These are phyloP conservation scores for Archilochus colubris DNA, from an alignment of 2,113 vertebrate genomes.

Conservation along the genomic window DNA sequence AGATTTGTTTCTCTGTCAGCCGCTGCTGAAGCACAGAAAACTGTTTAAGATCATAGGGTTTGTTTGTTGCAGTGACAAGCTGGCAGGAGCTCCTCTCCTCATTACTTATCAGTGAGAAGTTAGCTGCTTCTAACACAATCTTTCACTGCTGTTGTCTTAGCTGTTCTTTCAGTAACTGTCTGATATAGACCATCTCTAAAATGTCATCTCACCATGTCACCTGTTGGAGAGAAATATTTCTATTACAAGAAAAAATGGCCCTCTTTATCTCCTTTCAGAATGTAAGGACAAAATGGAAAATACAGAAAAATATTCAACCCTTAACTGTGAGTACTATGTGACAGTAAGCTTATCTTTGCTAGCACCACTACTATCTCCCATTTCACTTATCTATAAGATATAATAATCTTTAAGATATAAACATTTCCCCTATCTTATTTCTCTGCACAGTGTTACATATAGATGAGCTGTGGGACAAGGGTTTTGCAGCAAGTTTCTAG, in stretches of 20 bases:
- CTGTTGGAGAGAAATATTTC: neutral
- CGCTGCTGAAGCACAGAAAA: neutral
- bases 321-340: neutral
- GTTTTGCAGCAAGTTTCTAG: neutral
- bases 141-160: neutral
- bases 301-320: neutral
- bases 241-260: neutral
- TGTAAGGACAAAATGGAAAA: neutral
- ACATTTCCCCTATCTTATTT: neutral
- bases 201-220: neutral
- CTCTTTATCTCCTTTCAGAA: neutral
- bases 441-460: neutral
- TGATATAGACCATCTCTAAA: neutral
- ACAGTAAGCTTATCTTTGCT: neutral
- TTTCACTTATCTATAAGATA: neutral
- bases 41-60: neutral
- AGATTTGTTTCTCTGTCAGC: conserved; percentile 26
- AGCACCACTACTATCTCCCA: neutral
- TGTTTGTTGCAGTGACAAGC: neutral
- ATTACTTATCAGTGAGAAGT: neutral
- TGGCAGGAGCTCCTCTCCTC: neutral
- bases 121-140: neutral
- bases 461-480: neutral
- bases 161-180: neutral
- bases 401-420: neutral